Evolutionary conservation across 2,888 invertebrate genomes (phyloP), one percentile per base, ranked within the genome.

Genomic region (Sipha maydis): DNA sequence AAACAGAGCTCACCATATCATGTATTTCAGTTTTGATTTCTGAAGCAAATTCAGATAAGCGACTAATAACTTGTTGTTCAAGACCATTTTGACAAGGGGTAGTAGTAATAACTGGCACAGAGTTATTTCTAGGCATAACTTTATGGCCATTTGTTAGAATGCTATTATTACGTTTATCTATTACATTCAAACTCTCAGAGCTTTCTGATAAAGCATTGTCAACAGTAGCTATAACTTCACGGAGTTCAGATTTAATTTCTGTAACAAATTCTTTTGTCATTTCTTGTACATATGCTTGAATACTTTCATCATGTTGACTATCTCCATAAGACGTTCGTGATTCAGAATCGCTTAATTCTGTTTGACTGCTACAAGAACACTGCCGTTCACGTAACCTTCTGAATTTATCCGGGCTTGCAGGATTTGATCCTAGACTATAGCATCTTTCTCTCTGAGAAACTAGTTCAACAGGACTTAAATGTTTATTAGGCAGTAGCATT

Each of bases 201-300:
- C 90, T 90, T 77, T 90, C 90, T 0, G 90, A 90, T 61, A 96
- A 92, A 80, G 95, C 96, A 91, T 96, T 96, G 90, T 96, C 96
- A 0, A 96, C 96, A 92, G 94, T 95, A 3, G 95, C 95, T 90
- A 96, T 96, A 0, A 96, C 96, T 92, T 95, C 96, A 11, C 96
- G 93, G 73, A 96, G 95, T 93, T 96, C 96, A 3, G 96, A 96
- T 91, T 96, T 96, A 34, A 96, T 95, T 92, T 96, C 96, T 19
- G 95, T 96, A 1, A 96, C 96, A 90, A 96, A 92, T 92, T 96
- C 96, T 92, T 94, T 95, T 8, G 96, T 96, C 92, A 95, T 94
- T 92, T 95, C 96, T 90, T 95, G 95, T 1, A 96, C 95, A 91
- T 96, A 96, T 0, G 95, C 95, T 90, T 95, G 94, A 54, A 96